A percentile compares a stretch with the other conserved stretches of the same genome.
Evolutionary conservation across 2,888 invertebrate genomes (phyloP).

Genomic region (Germaria angustata): DNA sequence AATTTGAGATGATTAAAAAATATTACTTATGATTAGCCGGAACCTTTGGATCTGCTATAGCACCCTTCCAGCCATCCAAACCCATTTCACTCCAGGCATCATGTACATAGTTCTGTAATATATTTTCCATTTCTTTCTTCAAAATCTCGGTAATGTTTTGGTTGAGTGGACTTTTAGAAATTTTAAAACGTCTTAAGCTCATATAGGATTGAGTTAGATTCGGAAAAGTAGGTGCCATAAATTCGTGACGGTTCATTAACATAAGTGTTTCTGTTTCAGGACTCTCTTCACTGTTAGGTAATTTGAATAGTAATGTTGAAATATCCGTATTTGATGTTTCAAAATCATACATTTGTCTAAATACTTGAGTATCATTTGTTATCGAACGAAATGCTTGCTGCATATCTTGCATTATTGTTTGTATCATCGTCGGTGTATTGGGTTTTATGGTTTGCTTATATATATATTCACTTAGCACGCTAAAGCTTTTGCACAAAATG

Average conservation of each 20-base stretch:
- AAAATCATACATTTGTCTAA: slow-evolving; percentile 75
- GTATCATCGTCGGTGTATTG: slow-evolving; percentile 44
- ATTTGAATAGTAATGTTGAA: slow-evolving; percentile 64
- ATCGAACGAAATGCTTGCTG: slow-evolving; percentile 74
- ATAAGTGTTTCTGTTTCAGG: slow-evolving; percentile 64
- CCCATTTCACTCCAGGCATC: slow-evolving; percentile 75
- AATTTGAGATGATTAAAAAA: too few relatives aligned
- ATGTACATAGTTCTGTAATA: slow-evolving; percentile 27
- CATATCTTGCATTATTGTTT: slow-evolving; percentile 71
- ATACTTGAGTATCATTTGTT: slow-evolving; percentile 71
- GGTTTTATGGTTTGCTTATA: slow-evolving; percentile 37
- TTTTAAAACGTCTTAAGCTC: slow-evolving; percentile 37
- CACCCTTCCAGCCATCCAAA: slow-evolving; percentile 77
- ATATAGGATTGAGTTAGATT: slow-evolving; percentile 72
- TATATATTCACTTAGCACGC: slow-evolving; percentile 37
- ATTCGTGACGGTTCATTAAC: slow-evolving; percentile 75
- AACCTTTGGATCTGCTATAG: slow-evolving; percentile 62
- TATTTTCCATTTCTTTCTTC: slow-evolving; percentile 33
- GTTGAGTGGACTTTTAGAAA: background rate
- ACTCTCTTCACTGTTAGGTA: slow-evolving; percentile 40
- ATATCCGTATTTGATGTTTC: slow-evolving; percentile 48
- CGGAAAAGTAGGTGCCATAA: slow-evolving; percentile 76
- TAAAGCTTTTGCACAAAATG: slow-evolving; percentile 5
- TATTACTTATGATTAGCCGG: slow-evolving; percentile 40
- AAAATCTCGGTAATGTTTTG: slow-evolving; percentile 19